Base-by-base conservation (phyloP, 2,113 vertebrate genomes). In the Indicator indicator region DNA sequence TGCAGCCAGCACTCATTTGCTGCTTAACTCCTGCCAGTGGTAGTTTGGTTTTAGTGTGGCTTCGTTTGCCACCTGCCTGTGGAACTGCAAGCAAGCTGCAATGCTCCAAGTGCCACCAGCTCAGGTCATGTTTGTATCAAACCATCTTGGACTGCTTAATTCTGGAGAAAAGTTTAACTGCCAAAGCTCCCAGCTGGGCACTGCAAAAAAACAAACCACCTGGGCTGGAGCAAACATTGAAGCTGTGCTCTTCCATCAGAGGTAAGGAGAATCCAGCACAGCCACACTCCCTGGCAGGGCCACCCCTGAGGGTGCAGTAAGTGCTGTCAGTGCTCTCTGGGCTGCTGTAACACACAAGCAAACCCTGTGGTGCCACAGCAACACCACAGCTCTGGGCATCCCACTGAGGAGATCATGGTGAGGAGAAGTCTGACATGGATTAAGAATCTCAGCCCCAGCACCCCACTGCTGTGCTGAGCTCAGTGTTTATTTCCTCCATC, bases 401-500 rank as follows among this genome's bases (percentile, higher is more conserved):
- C 36, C n/a, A 14, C 24, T 14, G 64, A 83, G 33, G 60, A 88
- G 86, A 92, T 56, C 13, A 76, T 1, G 7, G 40, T 16, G 4
- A 44, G 56, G 46, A 59, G 46, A 70, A 80, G 4, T 9, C 1
- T 17, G 72, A 40, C 65, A 81, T 55, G 56, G 50, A 62, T 52
- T 23, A 76, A 32, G 52, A 60, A 60, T 19, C n/a, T 23, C 21
- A 65, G 80, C n/a, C 70, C 30, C 2, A 52, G 40, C 64, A 38
- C 36, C 21, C 55, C 30, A 21, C 32, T 63, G 27, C 13, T 27
- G 23, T 2, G 17, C 23, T 48, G 56, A 79, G 9, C 46, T 44
- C 52, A 21, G 0, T 9, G 23, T 56, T 76, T 62, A 63, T 40
- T 63, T 16, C 33, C 0, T 20, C 0, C 16, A 7, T 13, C 16